Conservation (phyloP, 2,797 vertebrate species). For the Micropoecilia bifurca region DNA sequence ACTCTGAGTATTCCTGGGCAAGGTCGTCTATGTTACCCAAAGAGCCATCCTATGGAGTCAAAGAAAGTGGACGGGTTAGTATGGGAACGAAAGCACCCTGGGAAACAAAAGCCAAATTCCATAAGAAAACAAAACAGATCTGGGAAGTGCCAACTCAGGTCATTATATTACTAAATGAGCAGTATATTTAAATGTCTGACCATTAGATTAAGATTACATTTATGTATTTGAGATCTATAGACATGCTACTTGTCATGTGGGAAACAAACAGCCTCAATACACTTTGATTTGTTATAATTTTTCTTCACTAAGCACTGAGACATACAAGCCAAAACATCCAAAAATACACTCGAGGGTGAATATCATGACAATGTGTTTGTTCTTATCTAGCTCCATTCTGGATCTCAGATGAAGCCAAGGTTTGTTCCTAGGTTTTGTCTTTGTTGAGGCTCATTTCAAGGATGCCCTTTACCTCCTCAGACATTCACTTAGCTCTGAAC, state of each 20-base stretch:
- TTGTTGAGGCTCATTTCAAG: constrained; percentile 36
- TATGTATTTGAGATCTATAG: background rate
- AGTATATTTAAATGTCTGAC: background rate
- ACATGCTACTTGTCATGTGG: background rate
- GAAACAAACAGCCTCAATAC: background rate
- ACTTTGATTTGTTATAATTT: background rate
- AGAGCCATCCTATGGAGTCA: constrained; percentile 89
- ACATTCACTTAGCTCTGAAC: constrained; percentile 52
- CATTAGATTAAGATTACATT: background rate
- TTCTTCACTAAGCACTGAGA: background rate
- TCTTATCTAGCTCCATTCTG: constrained; percentile 47
- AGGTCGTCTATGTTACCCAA: constrained; percentile 98
- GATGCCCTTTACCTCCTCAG: constrained; percentile 68
- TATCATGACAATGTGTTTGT: constrained; percentile 12
- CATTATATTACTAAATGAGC: background rate
- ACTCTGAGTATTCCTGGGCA: constrained; percentile 97
- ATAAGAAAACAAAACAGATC: background rate
- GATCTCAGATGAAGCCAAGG: constrained; percentile 10
- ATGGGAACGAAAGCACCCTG: constrained; percentile 6
- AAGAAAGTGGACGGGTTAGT: constrained; percentile 14
- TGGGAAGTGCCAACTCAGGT: background rate
- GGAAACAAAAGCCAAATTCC: constrained; percentile 6
- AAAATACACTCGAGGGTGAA: constrained; percentile 31
- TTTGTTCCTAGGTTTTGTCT: constrained; percentile 50
- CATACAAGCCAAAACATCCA: constrained; percentile 14